Evolutionary conservation across 2,113 vertebrate species (phyloP).

Genomic region (Phrynosoma blainvillii): DNA sequence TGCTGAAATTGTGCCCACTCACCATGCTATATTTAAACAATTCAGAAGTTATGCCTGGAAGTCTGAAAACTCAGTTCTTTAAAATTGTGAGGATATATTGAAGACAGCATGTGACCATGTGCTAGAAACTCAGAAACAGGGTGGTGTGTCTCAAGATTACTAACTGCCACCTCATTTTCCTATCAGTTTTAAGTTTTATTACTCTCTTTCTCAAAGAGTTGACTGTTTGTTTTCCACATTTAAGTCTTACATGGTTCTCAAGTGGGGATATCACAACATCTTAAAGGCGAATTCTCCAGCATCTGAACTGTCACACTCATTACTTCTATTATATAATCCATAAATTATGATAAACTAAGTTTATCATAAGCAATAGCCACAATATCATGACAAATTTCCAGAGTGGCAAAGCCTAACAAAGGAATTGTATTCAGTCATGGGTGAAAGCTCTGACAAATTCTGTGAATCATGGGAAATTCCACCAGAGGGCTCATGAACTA

Average conservation of each 20-base stretch:
- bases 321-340: not conserved
- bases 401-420: not conserved
- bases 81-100: no score
- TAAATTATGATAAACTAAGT: not conserved
- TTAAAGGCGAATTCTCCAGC: no score
- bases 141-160: not conserved
- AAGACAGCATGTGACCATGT: no score
- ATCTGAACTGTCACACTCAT: not conserved
- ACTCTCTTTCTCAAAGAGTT: not conserved
- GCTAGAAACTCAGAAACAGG: not conserved
- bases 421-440: not conserved
- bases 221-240: not conserved
- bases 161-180: no score
- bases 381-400: not conserved
- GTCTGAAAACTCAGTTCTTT: no score
- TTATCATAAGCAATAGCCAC: not conserved
- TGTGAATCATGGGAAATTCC: not conserved
- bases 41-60: no score
- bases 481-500: slow-evolving; percentile 1
- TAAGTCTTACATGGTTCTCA: not conserved
- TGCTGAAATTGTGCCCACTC: no score
- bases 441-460: not conserved
- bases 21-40: no score
- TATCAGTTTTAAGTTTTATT: not conserved
- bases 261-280: not conserved